phyloP scores from a whole-genome alignment of 2,888 invertebrate species.

The Tenthredo mesomela region DNA sequence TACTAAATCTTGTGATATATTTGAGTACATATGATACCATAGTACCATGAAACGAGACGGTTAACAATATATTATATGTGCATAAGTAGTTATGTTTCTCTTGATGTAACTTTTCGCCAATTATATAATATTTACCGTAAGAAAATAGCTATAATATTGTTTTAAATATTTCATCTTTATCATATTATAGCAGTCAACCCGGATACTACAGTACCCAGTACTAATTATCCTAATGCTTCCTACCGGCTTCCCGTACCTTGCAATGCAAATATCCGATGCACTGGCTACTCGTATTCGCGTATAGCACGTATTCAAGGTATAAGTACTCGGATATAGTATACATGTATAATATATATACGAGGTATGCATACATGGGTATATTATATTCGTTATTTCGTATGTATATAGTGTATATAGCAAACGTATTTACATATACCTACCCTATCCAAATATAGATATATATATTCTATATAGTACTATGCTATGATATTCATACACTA shows the following conservation, averaged over 20 bases:
- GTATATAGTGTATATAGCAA: not conserved
- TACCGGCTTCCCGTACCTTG: conserved; percentile 4
- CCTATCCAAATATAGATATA: not conserved
- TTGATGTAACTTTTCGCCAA: not conserved
- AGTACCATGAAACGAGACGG: too few relatives aligned
- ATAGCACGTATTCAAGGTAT: not conserved
- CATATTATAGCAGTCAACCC: not conserved
- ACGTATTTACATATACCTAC: not conserved
- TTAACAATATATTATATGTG: too few relatives aligned
- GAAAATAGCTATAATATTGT: not conserved
- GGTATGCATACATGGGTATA: not conserved
- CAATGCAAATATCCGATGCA: conserved; percentile 34
- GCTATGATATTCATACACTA: not conserved
- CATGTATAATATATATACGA: not conserved
- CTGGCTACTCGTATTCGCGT: not conserved
- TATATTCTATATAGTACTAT: not conserved
- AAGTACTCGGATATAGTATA: not conserved
- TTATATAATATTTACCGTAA: not conserved
- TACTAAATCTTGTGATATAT: not conserved
- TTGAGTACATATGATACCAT: too few relatives aligned
- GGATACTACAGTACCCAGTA: not conserved
- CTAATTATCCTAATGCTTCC: conserved; percentile 37
- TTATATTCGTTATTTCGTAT: not conserved
- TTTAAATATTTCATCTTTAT: not conserved
- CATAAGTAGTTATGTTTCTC: not conserved